These are phyloP conservation scores for Greenwoodochromis staneri DNA, from an alignment of 2,113 vertebrate species.

Conservation along the genomic window DNA sequence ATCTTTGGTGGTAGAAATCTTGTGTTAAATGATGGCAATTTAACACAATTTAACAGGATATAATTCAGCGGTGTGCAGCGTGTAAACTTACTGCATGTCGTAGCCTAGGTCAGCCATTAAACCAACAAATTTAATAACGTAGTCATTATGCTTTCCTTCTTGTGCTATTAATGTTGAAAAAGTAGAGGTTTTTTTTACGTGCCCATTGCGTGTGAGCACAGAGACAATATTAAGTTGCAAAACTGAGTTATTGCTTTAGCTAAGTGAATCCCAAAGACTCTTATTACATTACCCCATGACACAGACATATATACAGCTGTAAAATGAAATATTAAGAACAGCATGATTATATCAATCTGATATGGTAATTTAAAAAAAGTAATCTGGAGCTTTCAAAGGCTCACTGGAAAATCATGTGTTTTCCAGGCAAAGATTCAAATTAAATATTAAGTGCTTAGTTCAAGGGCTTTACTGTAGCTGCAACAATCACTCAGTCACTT, in stretches of 20 bases:
- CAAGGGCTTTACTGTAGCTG: neutral
- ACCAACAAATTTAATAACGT: constrained; percentile 61
- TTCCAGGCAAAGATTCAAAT: constrained; percentile 12
- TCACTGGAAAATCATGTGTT: constrained; percentile 13
- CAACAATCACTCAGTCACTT: neutral
- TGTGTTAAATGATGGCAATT: constrained; percentile 50
- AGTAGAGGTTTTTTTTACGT: constrained; percentile 21
- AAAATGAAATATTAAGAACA: constrained; percentile 58
- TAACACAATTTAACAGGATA: neutral
- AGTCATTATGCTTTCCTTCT: constrained; percentile 49
- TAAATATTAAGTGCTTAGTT: constrained; percentile 3
- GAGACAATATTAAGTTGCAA: constrained; percentile 56
- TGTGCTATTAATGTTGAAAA: constrained; percentile 33
- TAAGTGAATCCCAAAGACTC: constrained; percentile 62
- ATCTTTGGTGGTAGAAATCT: constrained; percentile 45
- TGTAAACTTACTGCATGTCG: constrained; percentile 48
- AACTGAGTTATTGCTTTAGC: constrained; percentile 60
- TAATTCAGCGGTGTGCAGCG: constrained; percentile 42
- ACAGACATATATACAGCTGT: constrained; percentile 41
- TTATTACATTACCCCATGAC: constrained; percentile 57
- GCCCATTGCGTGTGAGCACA: constrained; percentile 30
- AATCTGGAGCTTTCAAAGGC: constrained; percentile 1
- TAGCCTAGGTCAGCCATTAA: constrained; percentile 61
- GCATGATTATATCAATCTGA: constrained; percentile 55
- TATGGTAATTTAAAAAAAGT: constrained; percentile 43